These are phyloP conservation scores for Cheilinus undulatus DNA, from an alignment of 2,113 vertebrate species.

Conservation along the genomic window DNA sequence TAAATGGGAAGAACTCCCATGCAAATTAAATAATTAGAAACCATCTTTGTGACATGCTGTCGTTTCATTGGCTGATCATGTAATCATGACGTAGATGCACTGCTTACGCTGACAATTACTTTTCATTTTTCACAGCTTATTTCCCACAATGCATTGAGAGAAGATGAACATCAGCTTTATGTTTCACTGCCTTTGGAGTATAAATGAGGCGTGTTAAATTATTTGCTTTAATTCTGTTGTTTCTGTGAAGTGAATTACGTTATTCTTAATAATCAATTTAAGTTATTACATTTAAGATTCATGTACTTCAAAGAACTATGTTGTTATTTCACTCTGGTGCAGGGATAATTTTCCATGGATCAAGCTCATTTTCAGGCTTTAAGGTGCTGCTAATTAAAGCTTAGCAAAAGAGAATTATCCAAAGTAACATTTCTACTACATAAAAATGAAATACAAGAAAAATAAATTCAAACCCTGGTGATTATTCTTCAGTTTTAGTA, in stretches of 20 bases:
- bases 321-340: too few relatives aligned
- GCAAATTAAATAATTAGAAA: too few relatives aligned
- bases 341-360: too few relatives aligned
- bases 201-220: constrained; percentile 77
- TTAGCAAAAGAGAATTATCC: too few relatives aligned
- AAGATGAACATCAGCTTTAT: constrained; percentile 67
- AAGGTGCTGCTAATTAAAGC: too few relatives aligned
- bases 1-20: too few relatives aligned
- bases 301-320: constrained; percentile 16
- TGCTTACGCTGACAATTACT: constrained; percentile 91
- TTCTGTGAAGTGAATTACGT: constrained; percentile 71
- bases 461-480: too few relatives aligned
- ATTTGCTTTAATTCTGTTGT: constrained; percentile 60
- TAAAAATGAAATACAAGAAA: too few relatives aligned
- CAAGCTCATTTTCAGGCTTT: too few relatives aligned
- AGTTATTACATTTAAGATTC: constrained; percentile 49
- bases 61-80: constrained; percentile 90
- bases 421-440: too few relatives aligned
- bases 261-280: constrained; percentile 32
- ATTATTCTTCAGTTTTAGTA: too few relatives aligned
- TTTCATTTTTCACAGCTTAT: constrained; percentile 90
- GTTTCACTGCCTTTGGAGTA: constrained; percentile 77
- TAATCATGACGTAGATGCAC: constrained; percentile 93
- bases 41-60: constrained; percentile 67
- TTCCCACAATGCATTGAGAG: constrained; percentile 81